These are phyloP conservation scores for Bovichtus variegatus DNA, from an alignment of 2,797 vertebrate genomes.

Conservation along the genomic window DNA sequence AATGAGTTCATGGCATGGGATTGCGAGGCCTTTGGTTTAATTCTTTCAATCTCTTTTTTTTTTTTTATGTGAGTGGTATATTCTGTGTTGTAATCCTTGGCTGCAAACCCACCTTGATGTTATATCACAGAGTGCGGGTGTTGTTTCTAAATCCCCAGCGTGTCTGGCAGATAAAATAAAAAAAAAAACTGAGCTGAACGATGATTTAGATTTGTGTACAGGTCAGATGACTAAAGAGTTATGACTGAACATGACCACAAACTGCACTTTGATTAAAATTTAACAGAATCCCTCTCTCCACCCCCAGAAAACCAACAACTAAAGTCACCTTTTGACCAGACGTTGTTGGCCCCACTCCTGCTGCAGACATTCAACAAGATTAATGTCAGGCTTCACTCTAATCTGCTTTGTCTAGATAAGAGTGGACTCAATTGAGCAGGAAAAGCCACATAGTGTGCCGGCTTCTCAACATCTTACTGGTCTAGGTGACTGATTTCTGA, in stretches of 20 bases:
- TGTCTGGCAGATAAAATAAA: constrained; percentile 28
- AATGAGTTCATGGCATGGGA: constrained; percentile 35
- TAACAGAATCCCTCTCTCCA: constrained; percentile 18
- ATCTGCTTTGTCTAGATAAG: constrained; percentile 59
- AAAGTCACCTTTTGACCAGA: constrained; percentile 34
- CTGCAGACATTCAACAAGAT: constrained; percentile 59
- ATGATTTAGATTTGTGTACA: constrained; percentile 26
- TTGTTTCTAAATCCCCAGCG: constrained; percentile 4
- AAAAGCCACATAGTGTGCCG: constrained; percentile 1
- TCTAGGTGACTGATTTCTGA: not conserved
- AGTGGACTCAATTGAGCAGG: constrained; percentile 22
- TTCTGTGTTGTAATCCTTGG: constrained; percentile 22
- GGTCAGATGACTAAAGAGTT: constrained; percentile 27
- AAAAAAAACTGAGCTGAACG: constrained; percentile 22
- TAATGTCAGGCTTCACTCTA: constrained; percentile 52
- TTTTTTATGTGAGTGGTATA: constrained; percentile 3
- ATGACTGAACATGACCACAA: constrained; percentile 13
- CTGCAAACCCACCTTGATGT: constrained; percentile 19
- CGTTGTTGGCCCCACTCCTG: constrained; percentile 14
- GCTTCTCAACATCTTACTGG: constrained; percentile 24
- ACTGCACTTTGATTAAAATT: constrained; percentile 38
- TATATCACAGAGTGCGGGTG: constrained; percentile 4
- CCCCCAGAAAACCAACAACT: constrained; percentile 32
- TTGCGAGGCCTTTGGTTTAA: constrained; percentile 21
- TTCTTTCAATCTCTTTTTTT: constrained; percentile 10